Conservation (phyloP, 2,888 invertebrate species). For the Orgyia antiqua region DNA sequence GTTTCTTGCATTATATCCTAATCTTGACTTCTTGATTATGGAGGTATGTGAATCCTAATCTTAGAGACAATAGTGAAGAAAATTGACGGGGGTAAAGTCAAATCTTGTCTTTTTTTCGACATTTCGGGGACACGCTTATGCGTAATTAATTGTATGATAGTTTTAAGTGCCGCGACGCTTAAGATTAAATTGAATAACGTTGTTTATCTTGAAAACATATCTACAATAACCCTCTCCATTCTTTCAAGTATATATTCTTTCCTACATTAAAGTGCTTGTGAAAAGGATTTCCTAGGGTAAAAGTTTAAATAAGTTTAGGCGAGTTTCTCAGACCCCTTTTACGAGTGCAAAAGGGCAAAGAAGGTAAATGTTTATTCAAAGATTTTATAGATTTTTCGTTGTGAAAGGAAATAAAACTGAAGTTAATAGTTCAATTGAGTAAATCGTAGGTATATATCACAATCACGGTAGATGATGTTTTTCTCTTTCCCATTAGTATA, state of each 20-base stretch:
- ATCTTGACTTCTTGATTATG: too few species aligned
- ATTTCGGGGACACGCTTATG: too few species aligned
- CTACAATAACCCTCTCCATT: slow-evolving; percentile 45
- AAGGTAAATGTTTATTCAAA: slow-evolving; percentile 75
- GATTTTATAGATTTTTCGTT: slow-evolving; percentile 67
- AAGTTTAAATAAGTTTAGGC: slow-evolving; percentile 77
- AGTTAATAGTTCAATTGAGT: slow-evolving; percentile 32
- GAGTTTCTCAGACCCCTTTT: slow-evolving; percentile 70
- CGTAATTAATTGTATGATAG: too few species aligned
- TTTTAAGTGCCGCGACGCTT: too few species aligned
- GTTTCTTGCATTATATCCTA: too few species aligned
- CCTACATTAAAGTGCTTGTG: slow-evolving; percentile 67
- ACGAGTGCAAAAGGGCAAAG: slow-evolving; percentile 73
- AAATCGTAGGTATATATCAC: slow-evolving; percentile 13
- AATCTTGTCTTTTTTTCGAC: too few species aligned
- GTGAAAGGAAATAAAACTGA: slow-evolving; percentile 41
- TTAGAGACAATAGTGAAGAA: too few species aligned
- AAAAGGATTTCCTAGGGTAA: slow-evolving; percentile 73
- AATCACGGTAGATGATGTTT: too few species aligned
- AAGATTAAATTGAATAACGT: too few species aligned
- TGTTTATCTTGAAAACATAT: slow-evolving; percentile 46
- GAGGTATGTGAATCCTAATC: too few species aligned
- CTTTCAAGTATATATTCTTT: slow-evolving; percentile 67
- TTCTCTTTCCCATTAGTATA: too few species aligned
- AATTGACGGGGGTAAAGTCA: too few species aligned